These are phyloP conservation scores for Athene cunicularia DNA, from an alignment of 2,113 vertebrate species.

Conservation along the genomic window DNA sequence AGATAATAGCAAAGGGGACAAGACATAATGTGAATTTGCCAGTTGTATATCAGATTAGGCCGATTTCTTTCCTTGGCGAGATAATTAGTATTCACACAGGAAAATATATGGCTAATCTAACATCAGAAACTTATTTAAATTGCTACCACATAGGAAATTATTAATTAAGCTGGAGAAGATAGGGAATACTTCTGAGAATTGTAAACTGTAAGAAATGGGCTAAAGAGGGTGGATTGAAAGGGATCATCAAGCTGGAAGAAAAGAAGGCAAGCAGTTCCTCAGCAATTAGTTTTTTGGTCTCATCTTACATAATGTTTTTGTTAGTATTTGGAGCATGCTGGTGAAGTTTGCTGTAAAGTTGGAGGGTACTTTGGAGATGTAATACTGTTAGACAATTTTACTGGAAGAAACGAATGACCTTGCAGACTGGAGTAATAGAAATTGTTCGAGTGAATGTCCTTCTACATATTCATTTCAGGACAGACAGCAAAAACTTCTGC, in stretches of 20 bases:
- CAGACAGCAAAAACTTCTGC: not conserved
- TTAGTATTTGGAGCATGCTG: not conserved
- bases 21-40: not conserved
- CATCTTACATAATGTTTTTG: not conserved
- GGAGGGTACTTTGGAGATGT: not conserved
- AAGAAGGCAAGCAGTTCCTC: not conserved
- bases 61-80: not conserved
- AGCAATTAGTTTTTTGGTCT: not conserved
- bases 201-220: not conserved
- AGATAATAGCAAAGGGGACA: not conserved
- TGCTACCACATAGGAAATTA: not conserved
- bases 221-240: not conserved
- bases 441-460: not conserved
- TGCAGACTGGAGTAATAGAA: not conserved
- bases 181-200: not conserved
- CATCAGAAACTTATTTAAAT: not conserved
- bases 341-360: not conserved
- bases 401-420: conserved; percentile 8
- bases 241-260: not conserved
- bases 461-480: not conserved
- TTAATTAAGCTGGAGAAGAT: not conserved
- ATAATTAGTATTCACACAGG: not conserved
- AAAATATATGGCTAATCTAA: not conserved
- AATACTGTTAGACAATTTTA: conserved; percentile 29
- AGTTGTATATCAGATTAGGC: not conserved